A percentile compares a stretch with the other conserved stretches of the same genome.
phyloP scores from a whole-genome alignment of 2,113 vertebrate genomes.

The Chiloscyllium plagiosum region DNA sequence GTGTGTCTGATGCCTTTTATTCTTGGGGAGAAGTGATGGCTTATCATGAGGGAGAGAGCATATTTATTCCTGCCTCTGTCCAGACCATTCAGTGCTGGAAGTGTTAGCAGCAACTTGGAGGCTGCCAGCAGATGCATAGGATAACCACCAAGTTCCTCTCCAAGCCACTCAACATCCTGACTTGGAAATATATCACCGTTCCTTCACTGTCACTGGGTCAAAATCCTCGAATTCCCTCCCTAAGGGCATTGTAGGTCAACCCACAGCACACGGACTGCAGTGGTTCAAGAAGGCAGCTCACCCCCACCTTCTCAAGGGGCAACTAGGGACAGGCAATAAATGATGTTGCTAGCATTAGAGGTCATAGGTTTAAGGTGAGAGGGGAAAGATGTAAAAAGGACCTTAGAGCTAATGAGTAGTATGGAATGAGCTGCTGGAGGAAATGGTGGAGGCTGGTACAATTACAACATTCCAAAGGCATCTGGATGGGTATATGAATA shows the following conservation, averaged over 20 bases:
- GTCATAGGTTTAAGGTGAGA: too few relatives aligned
- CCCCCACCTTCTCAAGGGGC: background rate
- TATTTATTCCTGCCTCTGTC: background rate
- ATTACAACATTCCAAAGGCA: too few relatives aligned
- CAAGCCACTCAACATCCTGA: background rate
- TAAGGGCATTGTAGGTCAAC: background rate
- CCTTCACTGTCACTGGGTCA: background rate
- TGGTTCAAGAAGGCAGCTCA: background rate
- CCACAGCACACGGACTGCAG: background rate
- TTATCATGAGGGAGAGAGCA: background rate
- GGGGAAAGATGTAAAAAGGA: too few relatives aligned
- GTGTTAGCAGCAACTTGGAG: background rate
- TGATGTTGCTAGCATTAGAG: background rate
- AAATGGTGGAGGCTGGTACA: too few relatives aligned
- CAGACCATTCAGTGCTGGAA: background rate
- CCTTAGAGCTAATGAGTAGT: too few relatives aligned
- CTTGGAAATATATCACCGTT: background rate
- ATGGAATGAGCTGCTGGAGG: too few relatives aligned
- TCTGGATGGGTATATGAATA: too few relatives aligned
- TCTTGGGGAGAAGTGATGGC: background rate
- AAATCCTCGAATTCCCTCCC: background rate
- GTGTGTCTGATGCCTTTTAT: slow-evolving; percentile 18
- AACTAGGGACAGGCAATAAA: background rate
- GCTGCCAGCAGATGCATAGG: background rate
- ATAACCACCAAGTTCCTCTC: background rate